Base-by-base conservation (phyloP, 2,113 vertebrate species). In the Strix uralensis region DNA sequence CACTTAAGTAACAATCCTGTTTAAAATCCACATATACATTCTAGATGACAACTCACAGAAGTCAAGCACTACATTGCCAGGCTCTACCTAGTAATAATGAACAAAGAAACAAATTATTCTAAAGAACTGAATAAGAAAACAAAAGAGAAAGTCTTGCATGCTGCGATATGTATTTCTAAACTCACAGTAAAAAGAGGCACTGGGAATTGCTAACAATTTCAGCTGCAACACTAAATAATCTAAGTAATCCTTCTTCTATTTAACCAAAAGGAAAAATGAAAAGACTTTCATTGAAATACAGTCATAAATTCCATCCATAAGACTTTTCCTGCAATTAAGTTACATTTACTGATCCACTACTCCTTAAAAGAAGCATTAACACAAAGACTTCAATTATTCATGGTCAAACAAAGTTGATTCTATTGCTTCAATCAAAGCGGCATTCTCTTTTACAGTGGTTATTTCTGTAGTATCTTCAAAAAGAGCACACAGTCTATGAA, bases 301-400 rank as follows among this genome's bases (percentile, higher is more conserved):
- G 85, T 97, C 94, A 95, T 77, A 91, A 97, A 98, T 98, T 98
- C 97, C 96, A 96, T 97, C 96, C 92, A 93, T 95, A 97, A 97
- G 96, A 65, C 94, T 97, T 96, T 96, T 96, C 96, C 98, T 98
- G 96, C 98, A 98, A 98, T 98, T 98, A 98, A 97, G 95, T 97
- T 95, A 96, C 94, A 96, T 98, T 98, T 97, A 91, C 97, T 97
- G 97, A 98, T 97, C 97, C 97, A 97, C 97, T 97, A 98, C 94
- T 96, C 92, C 92, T 97, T 97, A 97, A 98, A 98, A 97, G 95
- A 96, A 96, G 84, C 81, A 96, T 98, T 97, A 97, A 96, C 97
- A 98, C 97, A 98, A 98, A 98, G 97, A 90, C 95, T 97, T 97
- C 96, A 98, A 98, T 98, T 98, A 98, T 98, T 97, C 98, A 92